phyloP scores from a whole-genome alignment of 2,888 invertebrate genomes.

The Brachyopa scutellaris region DNA sequence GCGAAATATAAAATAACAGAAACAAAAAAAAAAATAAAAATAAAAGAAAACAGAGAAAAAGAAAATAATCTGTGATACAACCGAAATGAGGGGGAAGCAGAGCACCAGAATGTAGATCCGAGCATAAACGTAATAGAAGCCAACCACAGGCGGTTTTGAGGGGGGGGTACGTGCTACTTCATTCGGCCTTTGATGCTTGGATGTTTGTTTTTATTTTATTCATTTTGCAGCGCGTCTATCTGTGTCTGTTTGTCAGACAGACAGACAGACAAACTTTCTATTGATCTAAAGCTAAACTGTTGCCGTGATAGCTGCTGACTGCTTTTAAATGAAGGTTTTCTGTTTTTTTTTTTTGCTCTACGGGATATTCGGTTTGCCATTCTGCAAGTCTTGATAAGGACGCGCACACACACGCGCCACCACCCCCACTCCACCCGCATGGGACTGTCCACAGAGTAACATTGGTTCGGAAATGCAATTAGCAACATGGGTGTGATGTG shows the following conservation, averaged over 20 bases:
- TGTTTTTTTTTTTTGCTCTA: constrained; percentile 16
- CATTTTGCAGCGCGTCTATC: constrained; percentile 36
- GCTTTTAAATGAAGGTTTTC: constrained; percentile 16
- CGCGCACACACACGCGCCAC: too few species aligned
- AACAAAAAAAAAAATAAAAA: constrained; percentile 17
- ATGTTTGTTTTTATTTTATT: constrained; percentile 46
- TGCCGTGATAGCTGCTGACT: too few species aligned
- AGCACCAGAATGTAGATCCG: constrained; percentile 26
- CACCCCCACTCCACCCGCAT: too few species aligned
- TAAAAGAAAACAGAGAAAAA: constrained; percentile 39
- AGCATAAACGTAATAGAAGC: constrained; percentile 38
- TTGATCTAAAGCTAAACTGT: constrained; percentile 65
- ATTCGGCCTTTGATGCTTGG: constrained; percentile 58
- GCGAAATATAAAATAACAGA: too few species aligned
- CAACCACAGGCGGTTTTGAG: too few species aligned
- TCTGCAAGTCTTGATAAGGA: too few species aligned
- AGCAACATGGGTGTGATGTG: constrained; percentile 61
- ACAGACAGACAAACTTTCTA: constrained; percentile 60
- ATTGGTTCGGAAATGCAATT: constrained; percentile 69
- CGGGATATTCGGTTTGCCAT: constrained; percentile 43
- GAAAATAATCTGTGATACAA: constrained; percentile 61
- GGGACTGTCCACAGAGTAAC: constrained; percentile 28
- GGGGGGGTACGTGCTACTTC: too few species aligned
- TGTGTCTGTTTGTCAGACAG: constrained; percentile 44
- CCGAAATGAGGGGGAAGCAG: constrained; percentile 12